phyloP scores from a whole-genome alignment of 2,797 vertebrate genomes.

The Coregonus suidteri region DNA sequence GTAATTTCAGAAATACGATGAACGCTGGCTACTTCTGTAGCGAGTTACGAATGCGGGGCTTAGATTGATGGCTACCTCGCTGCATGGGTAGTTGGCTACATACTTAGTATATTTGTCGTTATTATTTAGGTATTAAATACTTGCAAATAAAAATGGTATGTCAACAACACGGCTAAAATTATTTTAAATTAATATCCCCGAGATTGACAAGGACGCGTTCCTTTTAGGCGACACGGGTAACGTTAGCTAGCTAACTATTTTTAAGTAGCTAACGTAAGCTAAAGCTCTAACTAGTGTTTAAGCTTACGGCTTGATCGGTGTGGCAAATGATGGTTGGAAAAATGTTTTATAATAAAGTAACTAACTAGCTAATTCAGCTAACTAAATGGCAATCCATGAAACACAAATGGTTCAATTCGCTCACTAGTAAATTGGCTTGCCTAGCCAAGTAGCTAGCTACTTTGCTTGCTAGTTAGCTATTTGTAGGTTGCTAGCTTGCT shows the following conservation, averaged over 20 bases:
- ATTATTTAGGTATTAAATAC: neutral
- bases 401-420: neutral
- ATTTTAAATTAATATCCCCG: neutral
- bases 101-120: neutral
- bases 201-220: neutral
- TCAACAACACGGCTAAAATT: neutral
- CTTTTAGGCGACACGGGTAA: slow-evolving; percentile 7
- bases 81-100: slow-evolving; percentile 56
- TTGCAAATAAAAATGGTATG: neutral
- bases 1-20: slow-evolving; percentile 42
- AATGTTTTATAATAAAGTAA: slow-evolving; percentile 4
- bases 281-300: neutral
- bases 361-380: neutral
- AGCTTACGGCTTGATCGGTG: neutral
- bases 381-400: slow-evolving; percentile 2
- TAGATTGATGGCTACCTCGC: slow-evolving; percentile 17
- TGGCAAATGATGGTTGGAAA: slow-evolving; percentile 12
- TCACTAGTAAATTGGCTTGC: too few relatives aligned
- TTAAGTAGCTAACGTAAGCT: neutral
- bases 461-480: slow-evolving; percentile 9
- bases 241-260: slow-evolving; percentile 11
- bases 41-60: slow-evolving; percentile 46
- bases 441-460: neutral
- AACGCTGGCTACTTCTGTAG: slow-evolving; percentile 7
- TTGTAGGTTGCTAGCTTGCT: neutral